Base-by-base conservation (phyloP, 2,797 vertebrate species). In the Gambusia yucatana region DNA sequence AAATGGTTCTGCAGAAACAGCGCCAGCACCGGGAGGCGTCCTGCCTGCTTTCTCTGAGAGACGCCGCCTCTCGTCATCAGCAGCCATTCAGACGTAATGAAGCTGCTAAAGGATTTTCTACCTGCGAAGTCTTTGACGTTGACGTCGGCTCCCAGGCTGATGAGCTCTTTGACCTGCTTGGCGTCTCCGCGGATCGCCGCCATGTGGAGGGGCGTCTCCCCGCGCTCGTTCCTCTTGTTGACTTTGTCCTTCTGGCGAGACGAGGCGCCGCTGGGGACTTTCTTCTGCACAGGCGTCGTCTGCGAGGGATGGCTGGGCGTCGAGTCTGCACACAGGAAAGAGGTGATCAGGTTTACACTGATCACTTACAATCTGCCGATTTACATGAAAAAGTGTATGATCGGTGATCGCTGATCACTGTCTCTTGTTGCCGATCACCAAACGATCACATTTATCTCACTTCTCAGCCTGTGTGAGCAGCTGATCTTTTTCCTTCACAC, bases 71-170 rank as follows among this genome's bases (percentile, higher is more conserved):
- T 70, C 11, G 36, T 82, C 73, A 76, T 82, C 41, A 73, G 47
- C 73, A 46, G 33, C 57, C 41, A 48, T 10, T 28, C 78, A 83
- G 76, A 79, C 43, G 73, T 28, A 30, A 80, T 72, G 77, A 84
- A 69, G 73, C 76, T 16, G 78, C 81, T 74, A 77, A 77, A 76
- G 6, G 7, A 81, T 80, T 70, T 59, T 22, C 70, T 63, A 99
- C 98, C 98, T 95, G 98, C 98, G 93, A 99, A 99, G 93, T 99
- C 98, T 95, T 99, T 99, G 84, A 99, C 97, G 30, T 99, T 99
- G 86, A 99, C 98, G 90, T 99, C 98, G 30, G 98, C 98, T 43
- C 98, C 98, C 76, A 99, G 94, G 88, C 97, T 97, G 89, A 99
- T 99, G 75, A 99, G 96, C 82, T 99, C 98, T 91, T 98, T 98